A percentile compares a stretch with the other conserved stretches of the same genome.
These are phyloP conservation scores for Chelonus insularis DNA, from an alignment of 1,140 invertebrate genomes.

Conservation along the genomic window DNA sequence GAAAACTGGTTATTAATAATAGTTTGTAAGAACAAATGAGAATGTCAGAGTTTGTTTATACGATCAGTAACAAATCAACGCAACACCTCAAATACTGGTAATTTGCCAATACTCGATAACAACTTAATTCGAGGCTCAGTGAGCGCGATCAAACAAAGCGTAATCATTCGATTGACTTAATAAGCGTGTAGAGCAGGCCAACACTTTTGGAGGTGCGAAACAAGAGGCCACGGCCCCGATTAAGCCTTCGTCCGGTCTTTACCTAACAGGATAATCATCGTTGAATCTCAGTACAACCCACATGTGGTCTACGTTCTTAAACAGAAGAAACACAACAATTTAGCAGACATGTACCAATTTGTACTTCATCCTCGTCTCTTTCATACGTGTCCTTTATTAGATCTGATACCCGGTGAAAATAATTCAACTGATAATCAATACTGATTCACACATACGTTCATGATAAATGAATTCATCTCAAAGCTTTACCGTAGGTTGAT, in stretches of 20 bases:
- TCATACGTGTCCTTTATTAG: not conserved
- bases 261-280: conserved; percentile 37
- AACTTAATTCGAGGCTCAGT: conserved; percentile 53
- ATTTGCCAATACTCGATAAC: conserved; percentile 55
- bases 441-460: too few relatives aligned
- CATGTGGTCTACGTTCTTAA: conserved; percentile 10
- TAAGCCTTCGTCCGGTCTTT: conserved; percentile 35
- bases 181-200: conserved; percentile 36
- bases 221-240: conserved; percentile 16
- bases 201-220: conserved; percentile 33
- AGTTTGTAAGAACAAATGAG: not conserved
- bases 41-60: conserved; percentile 27
- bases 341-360: conserved; percentile 21
- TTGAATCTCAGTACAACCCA: conserved; percentile 27
- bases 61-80: conserved; percentile 48
- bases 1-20: too few relatives aligned
- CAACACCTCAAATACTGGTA: conserved; percentile 43
- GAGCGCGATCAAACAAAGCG: conserved; percentile 50
- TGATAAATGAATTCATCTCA: too few relatives aligned
- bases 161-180: conserved; percentile 46
- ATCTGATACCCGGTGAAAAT: not conserved
- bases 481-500: too few relatives aligned
- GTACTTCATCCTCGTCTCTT: conserved; percentile 7
- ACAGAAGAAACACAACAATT: conserved; percentile 31
- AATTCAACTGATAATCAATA: too few relatives aligned